Evolutionary conservation across 1,140 invertebrate species (phyloP).

Genomic region (Hyposmocoma kahamanoa): DNA sequence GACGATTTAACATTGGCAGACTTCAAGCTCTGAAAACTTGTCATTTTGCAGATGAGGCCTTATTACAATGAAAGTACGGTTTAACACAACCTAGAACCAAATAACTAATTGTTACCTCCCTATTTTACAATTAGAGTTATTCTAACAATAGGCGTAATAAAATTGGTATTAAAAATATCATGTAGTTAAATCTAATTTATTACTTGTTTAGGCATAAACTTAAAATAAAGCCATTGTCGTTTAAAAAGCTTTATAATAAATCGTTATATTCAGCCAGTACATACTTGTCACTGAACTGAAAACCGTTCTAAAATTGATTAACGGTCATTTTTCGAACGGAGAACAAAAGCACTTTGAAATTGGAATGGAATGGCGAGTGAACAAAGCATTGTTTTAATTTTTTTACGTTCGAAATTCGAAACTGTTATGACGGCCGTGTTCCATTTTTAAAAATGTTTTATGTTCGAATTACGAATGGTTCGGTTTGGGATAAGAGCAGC

Average conservation of each 20-base stretch:
- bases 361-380: constrained; percentile 13
- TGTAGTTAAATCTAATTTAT: too few relatives aligned
- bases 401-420: constrained; percentile 33
- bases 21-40: too few relatives aligned
- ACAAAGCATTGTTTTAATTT: constrained; percentile 36
- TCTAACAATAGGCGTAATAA: too few relatives aligned
- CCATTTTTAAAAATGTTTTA: constrained; percentile 16
- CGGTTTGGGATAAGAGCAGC: background rate
- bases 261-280: background rate
- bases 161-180: too few relatives aligned
- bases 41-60: too few relatives aligned
- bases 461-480: background rate
- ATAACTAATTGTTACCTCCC: too few relatives aligned
- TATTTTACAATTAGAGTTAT: too few relatives aligned
- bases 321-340: constrained; percentile 39
- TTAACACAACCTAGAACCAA: too few relatives aligned
- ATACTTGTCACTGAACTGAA: background rate
- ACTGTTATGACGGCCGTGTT: constrained; percentile 37
- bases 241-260: background rate
- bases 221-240: too few relatives aligned
- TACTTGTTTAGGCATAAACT: too few relatives aligned
- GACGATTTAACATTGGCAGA: too few relatives aligned
- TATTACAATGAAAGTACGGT: too few relatives aligned
- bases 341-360: constrained; percentile 35
- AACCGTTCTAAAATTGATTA: constrained; percentile 15